A percentile compares a stretch with the other conserved stretches of the same genome.
phyloP scores from a whole-genome alignment of 2,797 vertebrate genomes.

The Picus viridis region DNA sequence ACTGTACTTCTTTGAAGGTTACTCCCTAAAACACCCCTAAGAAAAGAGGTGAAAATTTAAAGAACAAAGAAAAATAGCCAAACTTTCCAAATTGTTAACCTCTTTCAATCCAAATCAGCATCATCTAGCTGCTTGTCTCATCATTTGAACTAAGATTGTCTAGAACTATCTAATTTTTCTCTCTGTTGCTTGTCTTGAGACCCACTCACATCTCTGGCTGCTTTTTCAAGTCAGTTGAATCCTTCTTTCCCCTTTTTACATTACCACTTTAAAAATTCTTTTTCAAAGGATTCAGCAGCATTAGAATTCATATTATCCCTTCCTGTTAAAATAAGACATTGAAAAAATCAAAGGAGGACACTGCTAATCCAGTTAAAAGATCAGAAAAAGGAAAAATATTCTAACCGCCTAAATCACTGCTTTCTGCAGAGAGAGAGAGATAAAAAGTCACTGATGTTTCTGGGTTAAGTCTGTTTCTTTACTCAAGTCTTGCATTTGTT shows the following conservation, averaged over 20 bases:
- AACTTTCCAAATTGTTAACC: neutral
- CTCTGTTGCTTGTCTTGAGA: neutral
- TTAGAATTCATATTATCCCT: constrained; percentile 15
- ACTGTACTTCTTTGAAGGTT: neutral
- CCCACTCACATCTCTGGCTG: neutral
- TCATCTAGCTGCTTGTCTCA: neutral
- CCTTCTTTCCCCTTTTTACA: neutral
- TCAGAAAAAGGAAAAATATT: constrained; percentile 27
- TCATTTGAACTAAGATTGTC: neutral
- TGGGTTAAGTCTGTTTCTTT: neutral
- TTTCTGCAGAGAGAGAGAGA: neutral
- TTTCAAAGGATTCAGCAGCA: neutral
- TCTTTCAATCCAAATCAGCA: neutral
- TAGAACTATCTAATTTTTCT: neutral
- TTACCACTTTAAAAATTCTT: neutral
- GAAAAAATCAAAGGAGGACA: constrained; percentile 51
- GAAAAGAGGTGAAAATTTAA: neutral
- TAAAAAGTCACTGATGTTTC: neutral
- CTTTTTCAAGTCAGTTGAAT: neutral
- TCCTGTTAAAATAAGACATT: constrained; percentile 35
- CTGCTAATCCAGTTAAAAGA: constrained; percentile 56
- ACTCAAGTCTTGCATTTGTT: neutral
- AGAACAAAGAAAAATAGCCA: neutral
- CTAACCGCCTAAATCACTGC: neutral
- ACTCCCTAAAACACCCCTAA: neutral